Evolutionary conservation across 2,888 invertebrate species (phyloP), one percentile per base, ranked within the genome.

Genomic region (Physocephala rufipes): DNA sequence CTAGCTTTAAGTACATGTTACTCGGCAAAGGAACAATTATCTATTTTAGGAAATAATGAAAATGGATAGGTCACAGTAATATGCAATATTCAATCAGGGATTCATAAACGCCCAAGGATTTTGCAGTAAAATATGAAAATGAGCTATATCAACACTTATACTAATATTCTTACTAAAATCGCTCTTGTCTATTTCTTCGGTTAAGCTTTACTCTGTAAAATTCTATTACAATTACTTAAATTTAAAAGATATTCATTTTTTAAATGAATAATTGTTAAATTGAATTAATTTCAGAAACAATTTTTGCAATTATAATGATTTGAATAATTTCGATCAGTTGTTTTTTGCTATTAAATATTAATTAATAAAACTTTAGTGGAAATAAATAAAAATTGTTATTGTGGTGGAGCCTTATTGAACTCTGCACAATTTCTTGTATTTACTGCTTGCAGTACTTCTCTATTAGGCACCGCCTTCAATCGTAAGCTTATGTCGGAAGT

Each of bases 201-300:
- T 26, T 45, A 13, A 24, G 30, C 30, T 49, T 66, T 66, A 13
- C 36, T 53, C 53, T 66, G 66, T 55, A 66, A 55, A 66, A 65
- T 30, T 99, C 99, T 92, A 85, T 47, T 74, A 58, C 53, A 49
- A n/a, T 19, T 67, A 55, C 67, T 67, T 67, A 59, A 51, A 66
- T 67, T 55, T 45, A n/a, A 19, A 67, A 45, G 58, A 30, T 58
- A 21, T 58, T 58, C 16, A 36, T 24, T 63, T 45, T 47, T 63
- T 24, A 63, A 26, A 58, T 28, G 58, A 53, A 58, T 58, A 16
- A 1, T 24, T 63, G 2, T 63, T 45, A 9, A 63, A 24, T 45
- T 63, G 45, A n/a, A 15, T 63, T 5, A 26, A 43, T 58, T 51
- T 70, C 12, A 49, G 55, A 26, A 26, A 21, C 16, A 62, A 51